Base-by-base conservation (phyloP, 2,888 invertebrate species). In the Drosophila helvetica region DNA sequence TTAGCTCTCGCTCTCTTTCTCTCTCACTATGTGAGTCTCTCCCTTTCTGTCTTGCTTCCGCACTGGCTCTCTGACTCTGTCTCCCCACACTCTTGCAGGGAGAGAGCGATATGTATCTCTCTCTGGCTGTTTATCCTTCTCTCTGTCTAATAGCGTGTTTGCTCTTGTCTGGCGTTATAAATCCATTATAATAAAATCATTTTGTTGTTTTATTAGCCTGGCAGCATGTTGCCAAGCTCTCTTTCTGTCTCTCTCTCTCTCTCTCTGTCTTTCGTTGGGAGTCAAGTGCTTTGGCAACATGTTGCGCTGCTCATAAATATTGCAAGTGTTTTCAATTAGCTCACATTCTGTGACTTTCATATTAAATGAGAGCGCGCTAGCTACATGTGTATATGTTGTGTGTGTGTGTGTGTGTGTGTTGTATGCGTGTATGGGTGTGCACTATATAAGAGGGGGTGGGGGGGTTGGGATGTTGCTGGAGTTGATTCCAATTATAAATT, bases 241-340 rank as follows among this genome's bases (percentile, higher is more conserved):
- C 12, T 10, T 22, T 4, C 10, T 33, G n/a, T n/a, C 60, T 17
- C 42, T 8, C 22, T 25, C 18, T 17, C 22, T 43, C 15, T 50
- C 33, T 38, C 50, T 25, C 53, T 63, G 17, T 60, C 19, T 18
- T 43, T 38, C 68, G 19, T 60, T 52, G 70, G 73, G 65, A 74
- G 80, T 82, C 88, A 89, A 90, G 86, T 90, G 89, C 69, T 78
- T 78, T 62, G 42, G 86, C 89, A 89, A 78, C 88, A 88, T 88
- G 89, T 68, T 88, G 88, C 80, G 38, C 61, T 62, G 72, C 85
- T 78, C 77, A 90, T 90, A 89, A 90, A 90, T 90, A 89, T 86
- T 87, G 87, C 86, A 90, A 90, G 87, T 90, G 88, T 83, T 89
- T 90, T 90, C 90, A 90, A 90, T 90, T 88, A 89, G 89, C 86